phyloP scores from a whole-genome alignment of 23 tunicate genomes.

The Oikopleura vanhoeffeni region DNA sequence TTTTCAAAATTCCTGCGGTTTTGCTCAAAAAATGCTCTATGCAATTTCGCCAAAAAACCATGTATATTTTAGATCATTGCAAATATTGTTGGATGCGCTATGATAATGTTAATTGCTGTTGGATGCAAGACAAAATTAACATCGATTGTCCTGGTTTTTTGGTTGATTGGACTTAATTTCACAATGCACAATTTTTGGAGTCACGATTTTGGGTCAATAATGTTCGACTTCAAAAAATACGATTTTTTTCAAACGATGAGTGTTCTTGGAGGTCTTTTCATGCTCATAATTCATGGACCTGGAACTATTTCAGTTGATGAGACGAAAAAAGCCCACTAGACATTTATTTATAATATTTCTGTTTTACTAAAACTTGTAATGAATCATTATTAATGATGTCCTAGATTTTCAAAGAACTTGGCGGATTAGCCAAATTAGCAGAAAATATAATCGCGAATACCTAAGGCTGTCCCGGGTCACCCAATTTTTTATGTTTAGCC shows the following conservation, averaged over 20 bases:
- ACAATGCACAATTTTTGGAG: constrained; percentile 79
- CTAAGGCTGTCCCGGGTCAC: too few species aligned
- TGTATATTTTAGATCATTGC: constrained; percentile 36
- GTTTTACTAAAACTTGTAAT: too few species aligned
- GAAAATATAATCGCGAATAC: too few species aligned
- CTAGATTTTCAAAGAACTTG: too few species aligned
- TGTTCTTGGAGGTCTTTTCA: not conserved
- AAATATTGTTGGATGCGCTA: constrained; percentile 51
- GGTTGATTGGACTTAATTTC: constrained; percentile 45
- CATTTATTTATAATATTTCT: not conserved
- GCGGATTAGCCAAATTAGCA: too few species aligned
- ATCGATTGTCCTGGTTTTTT: constrained; percentile 66
- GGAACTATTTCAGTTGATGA: not conserved
- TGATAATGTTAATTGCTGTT: constrained; percentile 58
- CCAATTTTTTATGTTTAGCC: too few species aligned
- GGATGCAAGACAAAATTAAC: constrained; percentile 85
- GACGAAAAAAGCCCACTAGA: not conserved
- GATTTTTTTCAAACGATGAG: constrained; percentile 57
- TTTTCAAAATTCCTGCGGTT: too few species aligned
- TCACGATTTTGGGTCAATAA: constrained; percentile 46
- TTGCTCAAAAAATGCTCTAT: too few species aligned
- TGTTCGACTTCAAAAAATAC: constrained; percentile 90
- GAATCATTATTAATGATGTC: too few species aligned
- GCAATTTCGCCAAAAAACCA: too few species aligned
- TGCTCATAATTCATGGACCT: not conserved